Conservation (phyloP, 2,888 invertebrate species). For the Agrotis ipsilon region DNA sequence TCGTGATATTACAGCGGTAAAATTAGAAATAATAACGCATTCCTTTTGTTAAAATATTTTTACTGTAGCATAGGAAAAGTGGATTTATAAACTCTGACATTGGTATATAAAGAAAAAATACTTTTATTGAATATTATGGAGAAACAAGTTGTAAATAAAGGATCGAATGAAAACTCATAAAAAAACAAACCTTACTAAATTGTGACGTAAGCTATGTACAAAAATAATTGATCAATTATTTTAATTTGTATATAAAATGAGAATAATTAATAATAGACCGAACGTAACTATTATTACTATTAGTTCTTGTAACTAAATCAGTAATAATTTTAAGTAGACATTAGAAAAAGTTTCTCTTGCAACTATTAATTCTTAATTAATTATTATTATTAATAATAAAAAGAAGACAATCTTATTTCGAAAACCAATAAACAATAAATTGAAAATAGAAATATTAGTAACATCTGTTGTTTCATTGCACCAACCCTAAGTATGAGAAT, state of each 20-base stretch:
- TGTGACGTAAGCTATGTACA: conserved; percentile 67
- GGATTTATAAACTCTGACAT: conserved; percentile 19
- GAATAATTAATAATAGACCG: conserved; percentile 69
- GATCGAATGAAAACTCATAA: conserved; percentile 17
- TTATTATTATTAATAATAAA: conserved; percentile 81
- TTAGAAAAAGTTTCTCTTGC: conserved; percentile 86
- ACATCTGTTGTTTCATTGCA: conserved; percentile 79
- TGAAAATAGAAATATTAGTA: conserved; percentile 90
- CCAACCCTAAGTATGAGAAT: background rate
- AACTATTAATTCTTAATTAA: conserved; percentile 86
- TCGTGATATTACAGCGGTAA: conserved; percentile 55
- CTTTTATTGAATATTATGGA: background rate
- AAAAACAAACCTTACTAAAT: conserved; percentile 16
- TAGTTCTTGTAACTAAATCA: conserved; percentile 79
- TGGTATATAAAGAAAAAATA: background rate
- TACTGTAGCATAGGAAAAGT: conserved; percentile 34
- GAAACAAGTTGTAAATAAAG: conserved; percentile 39
- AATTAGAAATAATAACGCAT: conserved; percentile 47
- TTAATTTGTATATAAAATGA: conserved; percentile 73
- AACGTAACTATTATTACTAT: conserved; percentile 77
- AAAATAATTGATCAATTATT: conserved; percentile 57
- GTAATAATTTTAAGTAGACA: conserved; percentile 86
- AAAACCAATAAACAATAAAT: conserved; percentile 90
- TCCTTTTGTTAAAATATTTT: conserved; percentile 30
- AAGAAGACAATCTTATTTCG: conserved; percentile 86